These are phyloP conservation scores for Burhinus oedicnemus DNA, from an alignment of 2,113 vertebrate genomes.

Conservation along the genomic window DNA sequence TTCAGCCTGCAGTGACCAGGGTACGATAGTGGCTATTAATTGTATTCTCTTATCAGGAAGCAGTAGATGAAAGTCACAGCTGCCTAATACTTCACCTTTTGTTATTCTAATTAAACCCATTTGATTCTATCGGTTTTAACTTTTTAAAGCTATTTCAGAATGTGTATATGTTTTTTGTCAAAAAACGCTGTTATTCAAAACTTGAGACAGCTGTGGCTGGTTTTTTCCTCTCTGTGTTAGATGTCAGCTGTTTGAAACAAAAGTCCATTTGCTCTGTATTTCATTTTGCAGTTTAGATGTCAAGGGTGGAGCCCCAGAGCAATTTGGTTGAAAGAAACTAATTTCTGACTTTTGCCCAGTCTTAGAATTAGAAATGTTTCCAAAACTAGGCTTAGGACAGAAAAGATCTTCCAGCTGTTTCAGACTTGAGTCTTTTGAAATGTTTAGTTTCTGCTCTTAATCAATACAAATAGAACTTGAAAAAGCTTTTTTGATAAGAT, in stretches of 20 bases:
- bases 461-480: not conserved
- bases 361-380: not conserved
- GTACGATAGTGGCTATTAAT: not conserved
- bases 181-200: not conserved
- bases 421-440: not conserved
- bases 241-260: not conserved
- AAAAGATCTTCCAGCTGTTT: not conserved
- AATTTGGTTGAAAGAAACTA: not conserved
- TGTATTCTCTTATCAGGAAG: not conserved
- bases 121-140: not conserved
- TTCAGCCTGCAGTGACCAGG: not conserved
- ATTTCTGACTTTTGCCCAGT: not conserved
- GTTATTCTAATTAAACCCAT: not conserved
- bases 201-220: not conserved
- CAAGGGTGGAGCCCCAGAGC: not conserved
- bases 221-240: not conserved
- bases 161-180: not conserved
- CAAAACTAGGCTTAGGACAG: not conserved
- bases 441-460: not conserved
- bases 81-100: not conserved
- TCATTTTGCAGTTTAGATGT: not conserved
- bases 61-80: not conserved
- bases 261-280: not conserved
- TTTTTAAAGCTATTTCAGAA: not conserved
- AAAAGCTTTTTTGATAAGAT: not conserved